Conservation (phyloP, 2,797 vertebrate genomes). For the Ciconia nigra region DNA sequence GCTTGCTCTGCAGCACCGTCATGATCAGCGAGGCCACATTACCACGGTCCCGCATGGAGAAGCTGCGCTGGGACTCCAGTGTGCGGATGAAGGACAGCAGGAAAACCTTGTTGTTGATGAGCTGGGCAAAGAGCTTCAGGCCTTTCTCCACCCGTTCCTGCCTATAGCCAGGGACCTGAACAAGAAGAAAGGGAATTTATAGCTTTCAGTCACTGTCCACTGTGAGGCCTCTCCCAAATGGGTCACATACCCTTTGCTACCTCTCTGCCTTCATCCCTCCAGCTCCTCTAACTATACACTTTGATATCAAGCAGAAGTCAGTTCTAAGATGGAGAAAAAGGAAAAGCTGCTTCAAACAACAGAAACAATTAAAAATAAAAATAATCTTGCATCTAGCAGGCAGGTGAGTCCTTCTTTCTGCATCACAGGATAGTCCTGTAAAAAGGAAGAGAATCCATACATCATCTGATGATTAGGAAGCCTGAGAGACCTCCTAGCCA, state of each 20-base stretch:
- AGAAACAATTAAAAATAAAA: neutral
- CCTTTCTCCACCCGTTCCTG: conserved; percentile 96
- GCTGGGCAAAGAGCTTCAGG: conserved; percentile 94
- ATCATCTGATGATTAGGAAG: neutral
- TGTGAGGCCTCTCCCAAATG: neutral
- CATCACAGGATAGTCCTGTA: neutral
- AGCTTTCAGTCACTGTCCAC: rapidly evolving
- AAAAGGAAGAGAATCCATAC: neutral
- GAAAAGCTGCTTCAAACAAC: neutral
- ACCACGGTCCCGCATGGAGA: conserved; percentile 97
- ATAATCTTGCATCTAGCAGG: neutral
- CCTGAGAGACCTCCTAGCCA: neutral
- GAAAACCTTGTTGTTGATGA: conserved; percentile 98
- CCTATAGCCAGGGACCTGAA: conserved; percentile 93
- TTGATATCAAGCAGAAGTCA: neutral
- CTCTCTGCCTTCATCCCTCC: neutral
- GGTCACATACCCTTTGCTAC: neutral
- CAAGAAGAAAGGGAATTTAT: neutral
- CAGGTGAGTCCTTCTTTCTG: neutral
- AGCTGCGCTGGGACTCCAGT: conserved; percentile 92
- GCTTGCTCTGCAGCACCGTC: conserved; percentile 95
- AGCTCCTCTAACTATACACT: neutral
- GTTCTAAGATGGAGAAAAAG: neutral
- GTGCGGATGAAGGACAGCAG: conserved; percentile 96
- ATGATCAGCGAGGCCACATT: conserved; percentile 97